Evolutionary conservation across 2,113 vertebrate species (phyloP).

Genomic region (Xenopus borealis): DNA sequence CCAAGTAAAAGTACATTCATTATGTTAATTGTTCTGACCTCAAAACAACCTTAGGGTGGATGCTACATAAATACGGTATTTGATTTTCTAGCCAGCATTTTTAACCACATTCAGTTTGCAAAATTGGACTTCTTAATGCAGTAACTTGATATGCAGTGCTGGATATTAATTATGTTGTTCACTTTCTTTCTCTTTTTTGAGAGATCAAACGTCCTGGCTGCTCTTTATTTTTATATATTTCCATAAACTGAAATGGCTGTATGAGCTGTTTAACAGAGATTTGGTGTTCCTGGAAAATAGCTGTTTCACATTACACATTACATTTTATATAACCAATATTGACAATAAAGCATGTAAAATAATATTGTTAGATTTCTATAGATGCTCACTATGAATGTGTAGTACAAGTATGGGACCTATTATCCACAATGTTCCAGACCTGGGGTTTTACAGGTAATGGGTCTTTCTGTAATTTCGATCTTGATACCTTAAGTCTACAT

Average conservation of each 20-base stretch:
- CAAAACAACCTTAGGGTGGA: conserved; percentile 62
- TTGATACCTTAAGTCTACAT: no score
- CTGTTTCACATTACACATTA: conserved; percentile 41
- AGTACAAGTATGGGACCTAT: no score
- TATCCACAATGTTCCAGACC: no score
- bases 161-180: conserved; percentile 68
- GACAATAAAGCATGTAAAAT: conserved; percentile 8
- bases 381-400: not conserved
- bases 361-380: not conserved
- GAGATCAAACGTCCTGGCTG: conserved; percentile 63
- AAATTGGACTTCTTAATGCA: conserved; percentile 65
- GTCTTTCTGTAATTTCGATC: no score
- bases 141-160: conserved; percentile 59
- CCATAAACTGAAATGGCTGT: conserved; percentile 61
- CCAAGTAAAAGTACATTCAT: conserved; percentile 56
- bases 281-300: conserved; percentile 56
- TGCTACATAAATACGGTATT: conserved; percentile 58
- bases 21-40: conserved; percentile 62
- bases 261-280: conserved; percentile 62
- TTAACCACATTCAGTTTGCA: conserved; percentile 67
- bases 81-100: conserved; percentile 64
- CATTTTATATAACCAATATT: not conserved
- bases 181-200: conserved; percentile 48
- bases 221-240: conserved; percentile 65
- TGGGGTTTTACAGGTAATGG: no score